Percentiles rank a stretch among this genome's conserved stretches.
phyloP scores from a whole-genome alignment of 2,797 vertebrate genomes.

The Netta rufina region DNA sequence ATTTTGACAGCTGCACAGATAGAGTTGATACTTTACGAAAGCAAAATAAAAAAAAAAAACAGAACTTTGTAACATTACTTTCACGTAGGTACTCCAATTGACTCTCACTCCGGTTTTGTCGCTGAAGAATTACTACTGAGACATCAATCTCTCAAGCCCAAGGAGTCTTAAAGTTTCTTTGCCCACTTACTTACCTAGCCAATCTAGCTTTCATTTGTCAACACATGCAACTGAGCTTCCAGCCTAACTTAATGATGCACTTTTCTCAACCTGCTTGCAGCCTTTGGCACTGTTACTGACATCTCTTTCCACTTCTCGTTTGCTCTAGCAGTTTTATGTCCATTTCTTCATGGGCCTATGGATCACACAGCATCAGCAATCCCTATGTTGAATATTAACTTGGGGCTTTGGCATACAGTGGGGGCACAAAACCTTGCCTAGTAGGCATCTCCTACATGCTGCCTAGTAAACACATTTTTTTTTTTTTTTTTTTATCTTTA shows the following conservation, averaged over 20 bases:
- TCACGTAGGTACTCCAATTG: background rate
- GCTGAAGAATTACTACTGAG: background rate
- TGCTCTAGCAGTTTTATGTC: background rate
- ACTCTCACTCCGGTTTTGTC: background rate
- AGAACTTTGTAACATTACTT: background rate
- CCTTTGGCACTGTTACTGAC: background rate
- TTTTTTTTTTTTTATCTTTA: background rate
- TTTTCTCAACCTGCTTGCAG: background rate
- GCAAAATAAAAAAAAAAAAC: background rate
- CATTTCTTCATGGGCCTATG: background rate
- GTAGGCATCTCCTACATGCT: background rate
- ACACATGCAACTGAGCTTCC: background rate
- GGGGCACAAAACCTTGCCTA: background rate
- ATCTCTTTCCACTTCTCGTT: background rate
- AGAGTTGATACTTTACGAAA: background rate
- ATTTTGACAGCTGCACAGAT: background rate
- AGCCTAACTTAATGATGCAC: background rate
- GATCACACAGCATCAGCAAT: background rate
- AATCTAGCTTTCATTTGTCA: background rate
- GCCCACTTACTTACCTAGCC: background rate
- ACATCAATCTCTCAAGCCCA: background rate
- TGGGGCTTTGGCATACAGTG: background rate
- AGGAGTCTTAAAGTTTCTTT: background rate
- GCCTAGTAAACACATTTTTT: background rate
- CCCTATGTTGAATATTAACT: background rate